Evolutionary conservation across 2,113 vertebrate species (phyloP).

Genomic region (Colistium nudipinnis): DNA sequence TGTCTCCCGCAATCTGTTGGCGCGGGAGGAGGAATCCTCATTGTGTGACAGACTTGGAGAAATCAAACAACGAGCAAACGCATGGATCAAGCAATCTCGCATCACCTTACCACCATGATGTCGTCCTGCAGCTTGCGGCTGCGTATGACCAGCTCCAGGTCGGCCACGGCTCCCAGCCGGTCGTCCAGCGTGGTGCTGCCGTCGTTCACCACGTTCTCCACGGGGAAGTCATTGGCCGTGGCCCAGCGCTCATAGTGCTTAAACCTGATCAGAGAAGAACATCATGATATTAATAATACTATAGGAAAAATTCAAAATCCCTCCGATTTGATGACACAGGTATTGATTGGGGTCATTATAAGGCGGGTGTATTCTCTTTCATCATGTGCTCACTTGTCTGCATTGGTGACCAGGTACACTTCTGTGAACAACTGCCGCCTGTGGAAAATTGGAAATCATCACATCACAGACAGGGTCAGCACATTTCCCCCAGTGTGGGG

Average conservation of each 20-base stretch:
- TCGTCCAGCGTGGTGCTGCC: constrained; percentile 83
- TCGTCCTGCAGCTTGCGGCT: constrained; percentile 82
- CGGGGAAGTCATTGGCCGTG: constrained; percentile 85
- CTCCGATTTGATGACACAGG: background rate
- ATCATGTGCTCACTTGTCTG: constrained; percentile 85
- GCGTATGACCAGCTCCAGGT: constrained; percentile 82
- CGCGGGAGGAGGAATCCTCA: background rate
- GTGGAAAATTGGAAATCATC: too few relatives aligned
- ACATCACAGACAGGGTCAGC: background rate
- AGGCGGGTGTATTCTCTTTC: constrained; percentile 34
- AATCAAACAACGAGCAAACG: background rate
- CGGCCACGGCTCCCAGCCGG: constrained; percentile 82
- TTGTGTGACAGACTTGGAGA: background rate
- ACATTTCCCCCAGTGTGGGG: background rate
- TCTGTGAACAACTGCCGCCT: constrained; percentile 86
- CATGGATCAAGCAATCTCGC: too few relatives aligned
- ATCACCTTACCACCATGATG: constrained; percentile 84
- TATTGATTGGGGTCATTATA: background rate
- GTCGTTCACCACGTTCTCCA: constrained; percentile 85
- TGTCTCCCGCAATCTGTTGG: constrained; percentile 84
- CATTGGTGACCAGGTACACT: constrained; percentile 86
- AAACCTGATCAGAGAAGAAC: constrained; percentile 67
- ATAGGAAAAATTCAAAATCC: background rate
- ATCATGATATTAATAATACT: too few relatives aligned
- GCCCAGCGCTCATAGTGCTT: constrained; percentile 88